phyloP scores from a whole-genome alignment of 1,140 invertebrate genomes.

The Leguminivora glycinivorella region DNA sequence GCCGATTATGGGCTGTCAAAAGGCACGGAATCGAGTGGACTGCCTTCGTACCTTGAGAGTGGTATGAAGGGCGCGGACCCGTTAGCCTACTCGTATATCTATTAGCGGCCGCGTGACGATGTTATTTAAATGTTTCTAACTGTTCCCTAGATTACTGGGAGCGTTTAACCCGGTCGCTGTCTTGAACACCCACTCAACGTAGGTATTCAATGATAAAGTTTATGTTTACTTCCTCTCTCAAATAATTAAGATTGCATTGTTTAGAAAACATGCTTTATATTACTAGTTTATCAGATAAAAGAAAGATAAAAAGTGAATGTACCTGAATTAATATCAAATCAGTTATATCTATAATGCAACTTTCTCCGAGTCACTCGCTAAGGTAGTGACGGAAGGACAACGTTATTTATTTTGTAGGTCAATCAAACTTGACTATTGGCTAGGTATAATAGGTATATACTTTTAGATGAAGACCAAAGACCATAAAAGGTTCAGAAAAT shows the following conservation, averaged over 20 bases:
- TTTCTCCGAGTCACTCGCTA: slow-evolving; percentile 34
- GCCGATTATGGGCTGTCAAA: slow-evolving; percentile 43
- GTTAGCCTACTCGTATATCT: slow-evolving; percentile 51
- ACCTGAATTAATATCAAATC: slow-evolving; percentile 15
- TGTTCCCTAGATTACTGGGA: slow-evolving; percentile 44
- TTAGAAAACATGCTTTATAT: not conserved
- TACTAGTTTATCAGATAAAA: not conserved
- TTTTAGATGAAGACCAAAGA: slow-evolving; percentile 29
- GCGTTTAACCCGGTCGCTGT: slow-evolving; percentile 48
- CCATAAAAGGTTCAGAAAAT: slow-evolving; percentile 26
- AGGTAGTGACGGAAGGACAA: slow-evolving; percentile 40
- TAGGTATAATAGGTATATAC: slow-evolving; percentile 28
- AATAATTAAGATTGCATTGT: not conserved
- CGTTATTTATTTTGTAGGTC: slow-evolving; percentile 29
- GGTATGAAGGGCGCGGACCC: slow-evolving; percentile 56
- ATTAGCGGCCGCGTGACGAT: slow-evolving; percentile 55
- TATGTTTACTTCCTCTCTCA: not conserved
- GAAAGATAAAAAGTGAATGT: not conserved
- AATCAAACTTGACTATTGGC: no score
- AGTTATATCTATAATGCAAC: slow-evolving; percentile 19
- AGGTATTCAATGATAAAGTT: slow-evolving; percentile 26
- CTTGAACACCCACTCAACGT: not conserved
- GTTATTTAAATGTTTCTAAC: slow-evolving; percentile 68
- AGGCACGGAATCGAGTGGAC: slow-evolving; percentile 27
- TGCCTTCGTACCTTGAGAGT: slow-evolving; percentile 39